Percentiles rank a stretch among this genome's conserved stretches.
phyloP scores from a whole-genome alignment of 2,797 vertebrate genomes.

The Hemitrygon akajei region DNA sequence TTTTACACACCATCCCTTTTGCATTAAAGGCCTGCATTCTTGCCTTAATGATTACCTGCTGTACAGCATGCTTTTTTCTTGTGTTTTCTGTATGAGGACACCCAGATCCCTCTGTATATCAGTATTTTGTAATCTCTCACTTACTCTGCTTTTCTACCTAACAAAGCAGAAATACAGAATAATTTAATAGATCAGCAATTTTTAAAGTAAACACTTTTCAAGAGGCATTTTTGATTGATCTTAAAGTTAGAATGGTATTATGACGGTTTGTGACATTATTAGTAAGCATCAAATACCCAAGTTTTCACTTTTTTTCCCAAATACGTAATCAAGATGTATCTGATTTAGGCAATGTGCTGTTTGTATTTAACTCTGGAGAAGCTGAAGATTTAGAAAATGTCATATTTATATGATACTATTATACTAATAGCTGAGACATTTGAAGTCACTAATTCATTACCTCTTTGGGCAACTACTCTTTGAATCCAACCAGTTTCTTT shows the following conservation, averaged over 20 bases:
- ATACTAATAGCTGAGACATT: not conserved
- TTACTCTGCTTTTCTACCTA: too few species aligned
- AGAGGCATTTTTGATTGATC: not conserved
- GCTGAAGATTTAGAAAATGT: not conserved
- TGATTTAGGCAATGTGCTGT: not conserved
- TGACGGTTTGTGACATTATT: not conserved
- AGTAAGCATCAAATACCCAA: not conserved
- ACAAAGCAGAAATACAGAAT: too few species aligned
- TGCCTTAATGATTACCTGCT: too few species aligned
- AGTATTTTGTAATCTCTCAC: too few species aligned
- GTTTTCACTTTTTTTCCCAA: conserved; percentile 7
- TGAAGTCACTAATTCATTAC: not conserved
- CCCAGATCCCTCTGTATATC: too few species aligned
- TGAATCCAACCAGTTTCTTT: not conserved
- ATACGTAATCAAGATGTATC: not conserved
- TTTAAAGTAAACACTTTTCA: too few species aligned
- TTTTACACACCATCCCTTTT: too few species aligned
- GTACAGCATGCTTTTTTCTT: too few species aligned
- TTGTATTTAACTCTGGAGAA: not conserved
- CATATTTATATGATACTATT: not conserved
- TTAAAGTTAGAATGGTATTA: not conserved
- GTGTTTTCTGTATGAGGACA: too few species aligned
- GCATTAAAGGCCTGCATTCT: too few species aligned
- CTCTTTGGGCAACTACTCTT: conserved; percentile 7
- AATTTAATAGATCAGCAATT: too few species aligned